Conservation (phyloP, 2,888 invertebrate genomes). For the Argynnis bischoffii region DNA sequence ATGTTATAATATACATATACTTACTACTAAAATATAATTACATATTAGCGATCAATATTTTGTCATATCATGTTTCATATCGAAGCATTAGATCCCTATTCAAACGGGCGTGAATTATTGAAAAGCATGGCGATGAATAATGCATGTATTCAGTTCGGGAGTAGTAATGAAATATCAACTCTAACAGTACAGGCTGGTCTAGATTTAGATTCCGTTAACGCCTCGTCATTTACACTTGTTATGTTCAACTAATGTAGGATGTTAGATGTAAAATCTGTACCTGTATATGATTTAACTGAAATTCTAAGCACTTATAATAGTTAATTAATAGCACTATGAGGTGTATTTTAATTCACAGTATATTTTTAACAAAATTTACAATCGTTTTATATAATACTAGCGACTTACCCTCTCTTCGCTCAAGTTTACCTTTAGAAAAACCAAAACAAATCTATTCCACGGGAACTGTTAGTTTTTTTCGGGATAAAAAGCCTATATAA, state of each 20-base stretch:
- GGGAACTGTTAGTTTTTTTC: no score
- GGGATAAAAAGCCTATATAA: no score
- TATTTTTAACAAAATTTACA: no score
- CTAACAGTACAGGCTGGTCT: conserved; percentile 7
- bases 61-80: conserved; percentile 2
- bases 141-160: conserved; percentile 20
- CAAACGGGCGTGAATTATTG: conserved; percentile 27
- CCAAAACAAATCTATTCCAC: no score
- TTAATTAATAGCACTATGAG: no score
- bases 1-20: background rate
- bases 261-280: background rate
- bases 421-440: no score
- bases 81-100: conserved; percentile 17
- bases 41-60: background rate
- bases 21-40: background rate
- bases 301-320: no score
- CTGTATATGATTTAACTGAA: background rate
- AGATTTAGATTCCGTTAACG: conserved; percentile 17
- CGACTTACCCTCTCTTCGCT: no score
- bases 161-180: conserved; percentile 26
- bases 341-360: no score
- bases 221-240: background rate
- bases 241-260: background rate
- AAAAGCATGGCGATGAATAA: conserved; percentile 29
- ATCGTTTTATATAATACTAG: no score